phyloP scores from a whole-genome alignment of 2,113 vertebrate genomes.

The Pollachius pollachius region DNA sequence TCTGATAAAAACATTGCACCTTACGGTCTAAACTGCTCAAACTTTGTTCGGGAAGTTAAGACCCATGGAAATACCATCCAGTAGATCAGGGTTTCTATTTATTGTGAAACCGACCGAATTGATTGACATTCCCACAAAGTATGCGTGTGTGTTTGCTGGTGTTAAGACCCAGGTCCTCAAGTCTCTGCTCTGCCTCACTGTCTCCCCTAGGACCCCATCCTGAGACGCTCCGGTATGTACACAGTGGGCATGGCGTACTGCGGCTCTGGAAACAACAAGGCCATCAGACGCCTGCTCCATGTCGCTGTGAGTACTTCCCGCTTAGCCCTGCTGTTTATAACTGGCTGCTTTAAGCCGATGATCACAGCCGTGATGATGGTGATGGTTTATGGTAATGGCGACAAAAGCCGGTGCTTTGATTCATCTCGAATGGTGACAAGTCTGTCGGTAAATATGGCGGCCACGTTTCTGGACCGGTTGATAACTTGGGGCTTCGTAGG shows the following conservation, averaged over 20 bases:
- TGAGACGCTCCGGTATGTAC: conserved; percentile 98
- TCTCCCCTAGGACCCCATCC: conserved; percentile 88
- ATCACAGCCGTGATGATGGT: background rate
- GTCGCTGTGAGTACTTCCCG: conserved; percentile 87
- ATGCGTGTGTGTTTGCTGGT: conserved; percentile 15
- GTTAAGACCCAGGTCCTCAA: conserved; percentile 33
- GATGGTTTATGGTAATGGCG: conserved; percentile 22
- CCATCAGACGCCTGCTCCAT: conserved; percentile 93
- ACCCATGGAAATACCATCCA: too few species aligned
- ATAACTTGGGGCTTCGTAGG: too few species aligned
- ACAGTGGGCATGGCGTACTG: conserved; percentile 99
- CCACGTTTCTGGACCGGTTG: too few species aligned
- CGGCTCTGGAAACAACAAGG: conserved; percentile 98
- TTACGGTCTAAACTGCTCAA: too few species aligned
- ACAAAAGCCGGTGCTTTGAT: background rate
- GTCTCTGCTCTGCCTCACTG: conserved; percentile 61
- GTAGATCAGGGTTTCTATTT: too few species aligned
- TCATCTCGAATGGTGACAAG: background rate
- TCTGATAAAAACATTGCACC: too few species aligned
- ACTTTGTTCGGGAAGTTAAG: too few species aligned
- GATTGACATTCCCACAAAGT: background rate
- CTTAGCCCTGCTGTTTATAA: conserved; percentile 14
- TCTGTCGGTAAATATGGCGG: too few species aligned
- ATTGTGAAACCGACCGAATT: too few species aligned
- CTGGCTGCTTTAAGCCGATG: conserved; percentile 3